These are phyloP conservation scores for Pterostichus niger DNA, from an alignment of 2,888 invertebrate genomes.

Conservation along the genomic window DNA sequence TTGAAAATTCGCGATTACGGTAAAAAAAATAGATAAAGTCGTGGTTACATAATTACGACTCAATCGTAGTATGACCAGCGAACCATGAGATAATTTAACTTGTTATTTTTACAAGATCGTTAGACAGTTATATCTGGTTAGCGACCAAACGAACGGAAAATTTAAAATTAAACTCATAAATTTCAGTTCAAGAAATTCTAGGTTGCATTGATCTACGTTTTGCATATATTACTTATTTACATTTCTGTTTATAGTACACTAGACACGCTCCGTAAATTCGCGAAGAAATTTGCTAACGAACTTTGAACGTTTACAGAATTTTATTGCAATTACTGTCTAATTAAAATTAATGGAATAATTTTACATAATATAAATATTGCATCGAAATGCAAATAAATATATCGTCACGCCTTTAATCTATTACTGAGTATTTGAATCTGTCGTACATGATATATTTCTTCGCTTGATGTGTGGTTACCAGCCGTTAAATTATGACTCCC, in stretches of 20 bases:
- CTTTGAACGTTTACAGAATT: background rate
- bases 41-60: slow-evolving; percentile 30
- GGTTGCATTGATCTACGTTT: background rate
- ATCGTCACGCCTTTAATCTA: too few relatives aligned
- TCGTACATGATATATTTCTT: too few relatives aligned
- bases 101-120: slow-evolving; percentile 17
- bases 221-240: background rate
- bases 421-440: too few relatives aligned
- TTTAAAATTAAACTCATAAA: slow-evolving; percentile 6
- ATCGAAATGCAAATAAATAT: too few relatives aligned
- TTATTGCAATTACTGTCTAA: background rate
- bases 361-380: too few relatives aligned
- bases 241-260: slow-evolving; percentile 6
- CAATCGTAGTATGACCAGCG: slow-evolving; percentile 20
- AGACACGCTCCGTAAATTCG: slow-evolving; percentile 37
- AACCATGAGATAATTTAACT: slow-evolving; percentile 32
- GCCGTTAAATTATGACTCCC: too few relatives aligned
- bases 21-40: slow-evolving; percentile 18
- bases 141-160: background rate
- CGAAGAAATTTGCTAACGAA: slow-evolving; percentile 17
- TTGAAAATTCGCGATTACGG: slow-evolving; percentile 2
- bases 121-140: slow-evolving; percentile 41
- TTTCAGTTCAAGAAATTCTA: slow-evolving; percentile 21
- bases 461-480: too few relatives aligned
- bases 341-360: background rate